These are phyloP conservation scores for Gallinago jamesoni DNA, from an alignment of 2,113 vertebrate genomes.

Conservation along the genomic window DNA sequence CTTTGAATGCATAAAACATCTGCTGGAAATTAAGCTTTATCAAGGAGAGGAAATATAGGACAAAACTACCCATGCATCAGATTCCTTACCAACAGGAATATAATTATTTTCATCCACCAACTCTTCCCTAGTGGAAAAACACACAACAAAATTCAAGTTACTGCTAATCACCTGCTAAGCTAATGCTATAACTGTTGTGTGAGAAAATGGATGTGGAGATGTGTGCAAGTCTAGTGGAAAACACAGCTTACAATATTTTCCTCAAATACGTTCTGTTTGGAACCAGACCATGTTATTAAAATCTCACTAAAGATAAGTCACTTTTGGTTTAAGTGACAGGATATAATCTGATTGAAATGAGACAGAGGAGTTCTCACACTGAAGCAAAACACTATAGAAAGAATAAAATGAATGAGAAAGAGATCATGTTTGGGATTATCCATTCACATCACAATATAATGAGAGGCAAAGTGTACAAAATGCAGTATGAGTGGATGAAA, in stretches of 20 bases:
- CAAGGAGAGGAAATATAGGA: neutral
- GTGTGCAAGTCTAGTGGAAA: neutral
- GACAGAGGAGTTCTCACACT: neutral
- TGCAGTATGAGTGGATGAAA: neutral
- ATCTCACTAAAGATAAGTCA: neutral
- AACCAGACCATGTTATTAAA: neutral
- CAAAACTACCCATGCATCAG: neutral
- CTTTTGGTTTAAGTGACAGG: neutral
- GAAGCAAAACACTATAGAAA: neutral
- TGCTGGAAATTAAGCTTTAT: conserved; percentile 30
- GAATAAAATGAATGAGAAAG: neutral
- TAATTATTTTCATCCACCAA: neutral
- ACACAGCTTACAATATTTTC: neutral
- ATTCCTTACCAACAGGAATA: neutral
- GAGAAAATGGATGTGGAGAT: neutral
- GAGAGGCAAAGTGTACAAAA: neutral
- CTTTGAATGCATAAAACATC: neutral
- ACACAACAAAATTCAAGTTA: neutral
- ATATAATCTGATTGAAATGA: conserved; percentile 9
- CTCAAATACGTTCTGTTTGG: neutral
- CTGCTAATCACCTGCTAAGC: neutral
- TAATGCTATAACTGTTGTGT: neutral
- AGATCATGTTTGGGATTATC: neutral
- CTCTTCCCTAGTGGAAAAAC: neutral
- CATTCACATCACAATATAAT: neutral